Evolutionary conservation across 1,140 invertebrate species (phyloP), one percentile per base, ranked within the genome.

Genomic region (Drosophila saltans): DNA sequence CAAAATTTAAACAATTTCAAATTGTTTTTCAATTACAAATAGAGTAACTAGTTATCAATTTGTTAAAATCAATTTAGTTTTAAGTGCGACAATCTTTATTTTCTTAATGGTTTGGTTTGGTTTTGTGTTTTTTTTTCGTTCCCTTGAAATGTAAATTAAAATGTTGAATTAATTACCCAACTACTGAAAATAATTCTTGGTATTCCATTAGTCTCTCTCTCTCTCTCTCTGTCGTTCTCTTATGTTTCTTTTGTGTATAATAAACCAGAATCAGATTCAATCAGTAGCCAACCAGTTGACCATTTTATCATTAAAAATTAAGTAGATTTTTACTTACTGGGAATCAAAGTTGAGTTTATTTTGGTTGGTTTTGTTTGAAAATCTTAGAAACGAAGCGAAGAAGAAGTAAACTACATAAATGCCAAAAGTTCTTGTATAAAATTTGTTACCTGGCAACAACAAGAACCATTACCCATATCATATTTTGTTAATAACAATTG

Each of bases 101-200:
- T 26, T 26, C 21, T n/a, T 52, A 52, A 52, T 52, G 45, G 45
- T 10, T 36, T 36, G 3, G 33, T 4, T 36, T 4, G 33, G 6
- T 36, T 6, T 36, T 16, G 16, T 16, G 16, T 58, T 2, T 33
- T 16, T 7, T 1, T 67, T 85, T 84, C 4, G 28, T 30, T 75
- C 81, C 74, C 74, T 69, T 84, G 81, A 84, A 84, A 85, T 81
- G 69, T 84, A 84, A 85, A 84, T 84, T 85, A 84, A 84, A 84
- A 78, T 85, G 81, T 84, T 74, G 78, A 84, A 85, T 85, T 84
- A 85, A 84, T 81, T 85, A 78, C 81, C 81, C 69, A 71, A 85
- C 81, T 85, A 80, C 77, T 67, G 67, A 41, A 62, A 59, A 33
- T 58, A 73, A 63, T 81, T 77, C 69, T 81, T 61, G 78, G 69